Evolutionary conservation across 2,113 vertebrate species (phyloP).

Genomic region (rabbit (Oryctolagus cuniculus)): mOryCun1.1 NC_091441.1:1845001-1845500

Average conservation of each 20-base stretch:
- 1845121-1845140: rapidly evolving
- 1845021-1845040: neutral
- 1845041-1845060: neutral
- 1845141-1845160: rapidly evolving
- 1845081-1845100: rapidly evolving
- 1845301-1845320: no score
- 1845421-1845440: no score
- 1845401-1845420: no score
- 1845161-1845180: rapidly evolving
- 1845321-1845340: no score
- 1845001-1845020: no score
- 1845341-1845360: no score
- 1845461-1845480: neutral
- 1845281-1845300: no score
- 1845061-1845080: rapidly evolving
- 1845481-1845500: no score
- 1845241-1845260: no score
- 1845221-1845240: neutral
- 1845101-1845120: neutral
- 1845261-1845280: neutral
- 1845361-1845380: no score
- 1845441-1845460: neutral
- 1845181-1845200: rapidly evolving
- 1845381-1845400: no score
- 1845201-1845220: no score